A percentile compares a stretch with the other conserved stretches of the same genome.
Conservation (phyloP, 2,113 vertebrate genomes). For the Scartelaos histophorus region DNA sequence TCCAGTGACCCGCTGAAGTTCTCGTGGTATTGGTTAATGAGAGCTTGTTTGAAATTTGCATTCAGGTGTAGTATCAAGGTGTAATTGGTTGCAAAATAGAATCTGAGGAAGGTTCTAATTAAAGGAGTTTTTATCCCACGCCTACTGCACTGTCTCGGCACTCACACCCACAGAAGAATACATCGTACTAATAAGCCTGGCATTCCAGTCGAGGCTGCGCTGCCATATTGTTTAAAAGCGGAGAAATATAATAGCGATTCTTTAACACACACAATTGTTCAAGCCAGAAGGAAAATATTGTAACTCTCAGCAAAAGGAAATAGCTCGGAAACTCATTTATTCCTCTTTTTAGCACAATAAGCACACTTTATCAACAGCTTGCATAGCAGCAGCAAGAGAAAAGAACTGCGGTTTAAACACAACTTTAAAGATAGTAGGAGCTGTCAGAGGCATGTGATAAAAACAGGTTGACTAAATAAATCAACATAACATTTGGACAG, state of each 20-base stretch:
- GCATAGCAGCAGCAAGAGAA: not conserved
- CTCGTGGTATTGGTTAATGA: constrained; percentile 58
- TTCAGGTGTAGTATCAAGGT: constrained; percentile 40
- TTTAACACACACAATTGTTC: not conserved
- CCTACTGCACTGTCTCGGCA: not conserved
- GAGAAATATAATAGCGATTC: not conserved
- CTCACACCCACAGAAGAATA: constrained; percentile 6
- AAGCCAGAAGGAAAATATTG: not conserved
- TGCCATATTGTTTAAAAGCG: not conserved
- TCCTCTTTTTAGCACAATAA: not conserved
- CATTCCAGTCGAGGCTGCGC: not conserved
- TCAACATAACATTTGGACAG: too few relatives aligned
- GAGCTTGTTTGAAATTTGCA: constrained; percentile 58
- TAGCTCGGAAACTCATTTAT: not conserved
- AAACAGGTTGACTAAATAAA: too few relatives aligned
- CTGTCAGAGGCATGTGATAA: too few relatives aligned
- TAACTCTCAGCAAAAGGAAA: not conserved
- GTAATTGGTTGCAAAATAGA: constrained; percentile 53
- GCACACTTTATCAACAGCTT: not conserved
- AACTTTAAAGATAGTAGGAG: too few relatives aligned
- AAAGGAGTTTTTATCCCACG: constrained; percentile 17
- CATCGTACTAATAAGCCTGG: constrained; percentile 9
- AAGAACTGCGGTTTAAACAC: too few relatives aligned
- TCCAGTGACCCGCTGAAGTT: constrained; percentile 51
- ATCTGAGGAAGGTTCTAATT: constrained; percentile 38